Conservation (phyloP, 1,140 invertebrate genomes). For the Papilio dardanus region DNA sequence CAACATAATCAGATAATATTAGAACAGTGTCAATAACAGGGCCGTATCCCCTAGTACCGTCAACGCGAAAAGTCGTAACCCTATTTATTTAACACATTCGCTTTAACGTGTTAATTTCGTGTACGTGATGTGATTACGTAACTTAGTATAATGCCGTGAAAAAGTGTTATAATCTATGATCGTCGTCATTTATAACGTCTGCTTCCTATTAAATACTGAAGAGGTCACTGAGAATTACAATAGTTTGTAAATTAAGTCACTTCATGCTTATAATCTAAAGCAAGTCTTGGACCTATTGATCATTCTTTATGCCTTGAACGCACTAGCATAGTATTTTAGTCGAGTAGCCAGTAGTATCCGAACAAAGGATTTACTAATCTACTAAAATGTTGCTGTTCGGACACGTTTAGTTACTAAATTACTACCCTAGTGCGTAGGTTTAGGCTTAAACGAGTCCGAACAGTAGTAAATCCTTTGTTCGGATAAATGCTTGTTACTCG, state of each 20-base stretch:
- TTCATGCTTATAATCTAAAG: not conserved
- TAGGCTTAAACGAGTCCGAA: no score
- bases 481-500: no score
- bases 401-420: no score
- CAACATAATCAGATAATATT: not conserved
- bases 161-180: not conserved
- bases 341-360: no score
- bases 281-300: not conserved
- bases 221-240: not conserved
- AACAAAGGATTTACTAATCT: no score
- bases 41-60: not conserved
- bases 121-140: not conserved
- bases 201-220: not conserved
- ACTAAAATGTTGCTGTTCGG: no score
- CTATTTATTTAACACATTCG: not conserved
- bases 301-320: no score
- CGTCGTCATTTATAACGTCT: not conserved
- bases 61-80: not conserved
- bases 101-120: conserved; percentile 1
- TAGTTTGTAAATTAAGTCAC: not conserved
- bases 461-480: no score
- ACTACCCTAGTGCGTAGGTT: no score
- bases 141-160: conserved; percentile 9
- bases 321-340: no score
- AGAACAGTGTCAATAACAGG: not conserved